These are phyloP conservation scores for Falco punctatus DNA, from an alignment of 2,113 vertebrate genomes.

Conservation along the genomic window DNA sequence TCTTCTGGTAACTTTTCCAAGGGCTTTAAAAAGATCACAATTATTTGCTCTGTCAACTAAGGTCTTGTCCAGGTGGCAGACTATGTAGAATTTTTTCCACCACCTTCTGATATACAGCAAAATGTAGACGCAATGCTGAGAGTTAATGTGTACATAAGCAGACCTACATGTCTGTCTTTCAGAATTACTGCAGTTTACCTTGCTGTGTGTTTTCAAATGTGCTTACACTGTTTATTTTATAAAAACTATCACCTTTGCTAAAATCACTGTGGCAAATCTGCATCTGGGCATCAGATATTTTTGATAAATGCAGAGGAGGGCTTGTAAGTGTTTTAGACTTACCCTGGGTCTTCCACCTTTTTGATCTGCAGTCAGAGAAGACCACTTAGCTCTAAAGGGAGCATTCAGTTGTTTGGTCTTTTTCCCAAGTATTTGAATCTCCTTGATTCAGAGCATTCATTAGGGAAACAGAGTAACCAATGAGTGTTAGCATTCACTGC, in stretches of 20 bases:
- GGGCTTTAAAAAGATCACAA: background rate
- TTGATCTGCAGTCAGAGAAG: background rate
- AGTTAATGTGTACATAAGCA: background rate
- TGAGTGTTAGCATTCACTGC: background rate
- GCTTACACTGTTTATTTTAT: background rate
- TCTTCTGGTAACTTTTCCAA: background rate
- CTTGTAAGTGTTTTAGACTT: background rate
- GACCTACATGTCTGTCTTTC: background rate
- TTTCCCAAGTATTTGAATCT: background rate
- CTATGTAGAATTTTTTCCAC: background rate
- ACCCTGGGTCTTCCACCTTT: background rate
- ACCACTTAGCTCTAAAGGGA: background rate
- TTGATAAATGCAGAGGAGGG: background rate
- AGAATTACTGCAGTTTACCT: background rate
- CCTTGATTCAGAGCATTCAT: background rate
- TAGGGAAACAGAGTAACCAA: background rate
- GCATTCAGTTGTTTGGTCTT: background rate
- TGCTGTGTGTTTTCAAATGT: background rate
- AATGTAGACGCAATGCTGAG: background rate
- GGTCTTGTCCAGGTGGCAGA: background rate
- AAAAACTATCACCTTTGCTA: background rate
- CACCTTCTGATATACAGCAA: background rate
- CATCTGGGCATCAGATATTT: background rate
- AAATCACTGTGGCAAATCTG: background rate
- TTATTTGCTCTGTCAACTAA: background rate